A percentile compares a stretch with the other conserved stretches of the same genome.
These are phyloP conservation scores for Exaiptasia diaphana DNA, from an alignment of 64 coral and sea anemone genomes.

Conservation along the genomic window DNA sequence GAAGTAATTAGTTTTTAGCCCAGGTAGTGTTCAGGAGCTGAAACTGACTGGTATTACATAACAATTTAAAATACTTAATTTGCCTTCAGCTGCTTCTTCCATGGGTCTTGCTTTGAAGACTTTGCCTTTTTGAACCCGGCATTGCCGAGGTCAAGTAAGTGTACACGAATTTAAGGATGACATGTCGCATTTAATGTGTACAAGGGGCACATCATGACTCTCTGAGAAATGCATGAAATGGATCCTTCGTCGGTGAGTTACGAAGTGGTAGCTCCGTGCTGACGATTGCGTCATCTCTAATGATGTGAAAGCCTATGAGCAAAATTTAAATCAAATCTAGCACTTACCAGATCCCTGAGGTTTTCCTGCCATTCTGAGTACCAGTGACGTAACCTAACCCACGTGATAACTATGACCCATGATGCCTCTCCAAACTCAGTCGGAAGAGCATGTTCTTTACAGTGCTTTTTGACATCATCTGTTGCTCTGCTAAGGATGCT, in stretches of 20 bases:
- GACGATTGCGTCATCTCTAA: no score
- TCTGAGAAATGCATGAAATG: background rate
- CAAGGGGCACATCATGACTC: background rate
- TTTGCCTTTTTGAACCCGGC: no score
- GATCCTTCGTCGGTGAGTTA: background rate
- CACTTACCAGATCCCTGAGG: background rate
- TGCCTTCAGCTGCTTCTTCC: no score
- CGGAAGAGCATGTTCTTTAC: background rate
- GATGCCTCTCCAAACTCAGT: background rate
- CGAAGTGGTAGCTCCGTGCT: no score
- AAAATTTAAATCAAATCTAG: background rate
- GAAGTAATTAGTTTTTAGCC: background rate
- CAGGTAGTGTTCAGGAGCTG: no score
- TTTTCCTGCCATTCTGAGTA: background rate
- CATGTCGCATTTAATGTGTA: background rate
- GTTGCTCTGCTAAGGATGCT: background rate
- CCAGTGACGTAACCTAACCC: conserved; percentile 23
- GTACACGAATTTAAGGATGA: background rate
- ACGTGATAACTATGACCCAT: conserved; percentile 32
- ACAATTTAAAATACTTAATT: no score
- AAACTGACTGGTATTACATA: no score
- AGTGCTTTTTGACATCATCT: background rate
- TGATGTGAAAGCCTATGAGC: background rate
- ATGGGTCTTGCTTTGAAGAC: no score
- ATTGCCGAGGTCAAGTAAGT: background rate